Evolutionary conservation across 2,888 invertebrate genomes (phyloP).

Genomic region (Tetragonisca angustula): DNA sequence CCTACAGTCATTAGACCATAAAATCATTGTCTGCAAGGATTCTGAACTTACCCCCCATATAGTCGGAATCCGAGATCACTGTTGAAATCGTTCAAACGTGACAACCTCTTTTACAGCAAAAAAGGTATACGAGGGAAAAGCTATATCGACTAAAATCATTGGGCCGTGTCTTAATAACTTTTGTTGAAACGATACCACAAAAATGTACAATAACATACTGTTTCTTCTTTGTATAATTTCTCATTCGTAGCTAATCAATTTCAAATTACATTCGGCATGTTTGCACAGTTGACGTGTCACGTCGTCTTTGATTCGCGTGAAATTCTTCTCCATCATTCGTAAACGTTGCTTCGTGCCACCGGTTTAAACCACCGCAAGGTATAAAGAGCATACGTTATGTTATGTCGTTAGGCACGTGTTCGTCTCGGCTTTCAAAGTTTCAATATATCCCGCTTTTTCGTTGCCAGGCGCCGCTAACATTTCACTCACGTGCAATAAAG

Average conservation of each 20-base stretch:
- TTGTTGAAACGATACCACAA: background rate
- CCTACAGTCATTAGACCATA: slow-evolving; percentile 73
- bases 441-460: slow-evolving; percentile 13
- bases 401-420: slow-evolving; percentile 27
- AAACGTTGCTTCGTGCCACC: background rate
- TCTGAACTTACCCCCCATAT: slow-evolving; percentile 60
- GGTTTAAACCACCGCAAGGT: too few species aligned
- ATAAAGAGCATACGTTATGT: background rate
- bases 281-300: background rate
- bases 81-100: slow-evolving; percentile 73
- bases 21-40: slow-evolving; percentile 81
- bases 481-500: slow-evolving; percentile 35
- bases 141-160: slow-evolving; percentile 42
- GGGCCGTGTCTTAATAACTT: slow-evolving; percentile 32
- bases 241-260: background rate
- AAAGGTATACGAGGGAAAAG: slow-evolving; percentile 51
- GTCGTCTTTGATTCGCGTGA: background rate
- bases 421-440: background rate
- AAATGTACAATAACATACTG: background rate
- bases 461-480: slow-evolving; percentile 27
- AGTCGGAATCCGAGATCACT: slow-evolving; percentile 58
- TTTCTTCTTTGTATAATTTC: background rate
- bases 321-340: background rate
- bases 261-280: background rate
- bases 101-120: slow-evolving; percentile 59